Evolutionary conservation across 2,888 invertebrate genomes (phyloP).

Genomic region (Lomographa bimaculata): DNA sequence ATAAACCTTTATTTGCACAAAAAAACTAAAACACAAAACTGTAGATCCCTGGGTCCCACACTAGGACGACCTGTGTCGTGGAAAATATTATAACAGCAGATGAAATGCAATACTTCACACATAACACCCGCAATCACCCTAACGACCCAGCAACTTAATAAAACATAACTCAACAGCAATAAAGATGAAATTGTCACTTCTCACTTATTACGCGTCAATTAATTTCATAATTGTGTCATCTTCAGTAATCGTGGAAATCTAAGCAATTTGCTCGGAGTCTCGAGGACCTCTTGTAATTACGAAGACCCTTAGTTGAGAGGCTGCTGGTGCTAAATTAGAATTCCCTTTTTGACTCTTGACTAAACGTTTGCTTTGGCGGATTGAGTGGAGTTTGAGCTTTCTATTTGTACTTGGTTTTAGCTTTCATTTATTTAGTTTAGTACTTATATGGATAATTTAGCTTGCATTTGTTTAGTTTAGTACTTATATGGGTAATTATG

Average conservation of each 20-base stretch:
- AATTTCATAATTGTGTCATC: constrained; percentile 34
- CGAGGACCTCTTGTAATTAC: constrained; percentile 32
- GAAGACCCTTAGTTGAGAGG: constrained; percentile 19
- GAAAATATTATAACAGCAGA: too few relatives aligned
- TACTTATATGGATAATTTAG: too few relatives aligned
- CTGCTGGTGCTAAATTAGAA: constrained; percentile 27
- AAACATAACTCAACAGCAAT: constrained; percentile 17
- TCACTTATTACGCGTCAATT: constrained; percentile 23
- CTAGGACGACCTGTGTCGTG: too few relatives aligned
- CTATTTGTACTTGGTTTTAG: too few relatives aligned
- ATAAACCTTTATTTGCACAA: too few relatives aligned
- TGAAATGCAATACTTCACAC: background rate
- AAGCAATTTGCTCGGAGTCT: constrained; percentile 33
- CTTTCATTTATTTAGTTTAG: too few relatives aligned
- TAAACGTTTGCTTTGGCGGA: constrained; percentile 16
- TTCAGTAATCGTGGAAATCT: constrained; percentile 35
- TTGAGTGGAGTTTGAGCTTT: constrained; percentile 1
- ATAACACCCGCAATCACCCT: constrained; percentile 4
- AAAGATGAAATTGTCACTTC: constrained; percentile 20
- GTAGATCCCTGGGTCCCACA: too few relatives aligned
- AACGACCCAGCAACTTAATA: constrained; percentile 8
- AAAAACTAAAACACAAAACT: too few relatives aligned
- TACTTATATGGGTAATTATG: too few relatives aligned
- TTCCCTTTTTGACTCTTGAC: constrained; percentile 24
- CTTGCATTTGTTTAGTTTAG: too few relatives aligned